Conservation (phyloP, 2,113 vertebrate species). For the Galeopterus variegatus region DNA sequence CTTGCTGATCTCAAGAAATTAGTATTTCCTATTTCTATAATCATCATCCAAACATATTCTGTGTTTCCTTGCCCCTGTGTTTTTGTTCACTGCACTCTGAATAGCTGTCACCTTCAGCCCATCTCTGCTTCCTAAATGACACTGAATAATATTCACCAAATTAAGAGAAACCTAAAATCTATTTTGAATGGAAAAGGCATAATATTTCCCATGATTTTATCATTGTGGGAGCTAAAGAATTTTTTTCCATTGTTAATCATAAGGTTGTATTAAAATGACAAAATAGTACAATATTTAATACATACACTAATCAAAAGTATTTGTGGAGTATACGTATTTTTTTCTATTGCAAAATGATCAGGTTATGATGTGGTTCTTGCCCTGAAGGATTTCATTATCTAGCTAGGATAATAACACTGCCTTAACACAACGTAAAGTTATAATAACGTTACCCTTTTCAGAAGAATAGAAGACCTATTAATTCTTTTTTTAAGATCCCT, state of each 20-base stretch:
- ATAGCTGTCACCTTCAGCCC: neutral
- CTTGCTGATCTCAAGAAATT: slow-evolving; percentile 44
- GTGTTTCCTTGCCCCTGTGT: neutral
- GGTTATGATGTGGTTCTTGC: neutral
- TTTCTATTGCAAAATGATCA: neutral
- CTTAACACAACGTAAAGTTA: slow-evolving; percentile 35
- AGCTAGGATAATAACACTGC: neutral
- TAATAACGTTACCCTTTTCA: neutral
- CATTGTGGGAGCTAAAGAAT: neutral
- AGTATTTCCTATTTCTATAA: neutral
- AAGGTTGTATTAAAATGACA: slow-evolving; percentile 30
- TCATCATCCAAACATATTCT: neutral
- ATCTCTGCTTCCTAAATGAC: slow-evolving; percentile 16
- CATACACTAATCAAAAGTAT: slow-evolving; percentile 23
- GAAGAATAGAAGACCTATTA: neutral
- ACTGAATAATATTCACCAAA: slow-evolving; percentile 46
- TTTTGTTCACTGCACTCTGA: slow-evolving; percentile 17
- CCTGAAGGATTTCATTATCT: slow-evolving; percentile 46
- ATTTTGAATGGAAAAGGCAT: neutral
- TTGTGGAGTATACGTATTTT: slow-evolving; percentile 7
- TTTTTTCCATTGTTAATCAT: slow-evolving; percentile 22
- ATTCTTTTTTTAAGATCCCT: neutral
- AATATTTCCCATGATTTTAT: slow-evolving; percentile 37
- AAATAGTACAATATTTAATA: slow-evolving; percentile 30
- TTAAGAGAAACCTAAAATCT: neutral